Evolutionary conservation across 2,888 invertebrate species (phyloP), one percentile per base, ranked within the genome.

Genomic region (Mactromeris polynyma): DNA sequence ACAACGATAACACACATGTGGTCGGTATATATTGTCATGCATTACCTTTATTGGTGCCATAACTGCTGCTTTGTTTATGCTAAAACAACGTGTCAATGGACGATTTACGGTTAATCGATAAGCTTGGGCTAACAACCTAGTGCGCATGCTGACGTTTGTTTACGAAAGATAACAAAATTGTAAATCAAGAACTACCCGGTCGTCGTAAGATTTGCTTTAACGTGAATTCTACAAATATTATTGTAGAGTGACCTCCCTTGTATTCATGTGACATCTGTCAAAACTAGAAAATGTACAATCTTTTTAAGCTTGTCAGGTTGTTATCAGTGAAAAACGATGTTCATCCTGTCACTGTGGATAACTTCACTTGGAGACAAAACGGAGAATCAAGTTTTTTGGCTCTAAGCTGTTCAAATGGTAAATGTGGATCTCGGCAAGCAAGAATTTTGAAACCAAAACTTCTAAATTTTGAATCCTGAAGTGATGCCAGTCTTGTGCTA

Each of bases 321-420:
- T 89, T 96, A 84, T 93, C 95, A 19, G 93, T 94, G 0, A 93
- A 93, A 58, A 89, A 93, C 54, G 94, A 92, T 38, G 54, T 85
- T 1, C 93, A 90, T 19, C 92, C 92, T 31, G 93, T 93, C 17
- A 91, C 89, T 38, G 93, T 96, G 11, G 87, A 87, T 4, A 87
- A 79, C 19, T 94, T 90, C 90, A 94, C 95, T 42, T 96, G 95
- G 95, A 93, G 93, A 81, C 95, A 96, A 87, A 94, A 94, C 81
- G 95, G 95, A 46, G 96, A 95, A 89, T 85, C 92, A 19, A 95
- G 94, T 88, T 85, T 95, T 38, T 82, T 96, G 17, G 95, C 95
- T 6, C 90, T 96, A 38, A 90, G 93, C n/a, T 94, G 94, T 84
- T 94, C 95, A 38, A 96, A 96, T 91, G 95, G 96, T 96, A 90